These are phyloP conservation scores for Penaeus japonicus DNA, from an alignment of 1,140 invertebrate genomes.

Conservation along the genomic window DNA sequence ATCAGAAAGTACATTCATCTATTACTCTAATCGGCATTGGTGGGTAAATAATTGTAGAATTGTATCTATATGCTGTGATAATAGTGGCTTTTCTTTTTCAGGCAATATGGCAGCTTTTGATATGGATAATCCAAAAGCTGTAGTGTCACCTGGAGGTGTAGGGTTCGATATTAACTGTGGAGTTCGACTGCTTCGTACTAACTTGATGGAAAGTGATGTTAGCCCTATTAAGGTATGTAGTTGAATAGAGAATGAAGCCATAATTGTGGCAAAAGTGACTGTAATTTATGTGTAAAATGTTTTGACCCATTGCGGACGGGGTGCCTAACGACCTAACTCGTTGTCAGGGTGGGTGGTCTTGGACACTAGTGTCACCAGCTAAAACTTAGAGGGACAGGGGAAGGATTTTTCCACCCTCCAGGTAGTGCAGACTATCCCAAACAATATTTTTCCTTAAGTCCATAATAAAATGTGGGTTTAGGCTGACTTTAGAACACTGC, in stretches of 20 bases:
- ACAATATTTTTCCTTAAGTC: no score
- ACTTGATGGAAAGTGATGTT: conserved; percentile 94
- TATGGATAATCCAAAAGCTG: conserved; percentile 87
- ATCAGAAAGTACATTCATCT: no score
- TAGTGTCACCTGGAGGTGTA: conserved; percentile 98
- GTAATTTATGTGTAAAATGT: not conserved
- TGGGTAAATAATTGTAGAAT: not conserved
- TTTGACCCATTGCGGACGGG: no score
- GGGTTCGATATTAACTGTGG: conserved; percentile 99
- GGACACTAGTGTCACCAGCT: no score
- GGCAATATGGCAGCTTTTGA: conserved; percentile 99
- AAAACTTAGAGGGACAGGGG: no score
- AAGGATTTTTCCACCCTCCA: no score
- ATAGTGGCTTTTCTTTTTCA: conserved; percentile 64
- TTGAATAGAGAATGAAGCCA: not conserved
- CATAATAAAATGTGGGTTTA: no score
- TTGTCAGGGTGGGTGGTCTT: no score
- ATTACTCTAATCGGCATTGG: no score
- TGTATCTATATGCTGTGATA: not conserved
- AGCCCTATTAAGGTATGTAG: conserved; percentile 82
- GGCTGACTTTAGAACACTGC: no score
- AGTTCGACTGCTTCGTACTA: conserved; percentile 93
- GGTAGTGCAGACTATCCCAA: no score
- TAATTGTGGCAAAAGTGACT: not conserved
- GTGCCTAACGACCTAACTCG: no score